Evolutionary conservation across 2,113 vertebrate genomes (phyloP).

Genomic region (Myrmecobius fasciatus): DNA sequence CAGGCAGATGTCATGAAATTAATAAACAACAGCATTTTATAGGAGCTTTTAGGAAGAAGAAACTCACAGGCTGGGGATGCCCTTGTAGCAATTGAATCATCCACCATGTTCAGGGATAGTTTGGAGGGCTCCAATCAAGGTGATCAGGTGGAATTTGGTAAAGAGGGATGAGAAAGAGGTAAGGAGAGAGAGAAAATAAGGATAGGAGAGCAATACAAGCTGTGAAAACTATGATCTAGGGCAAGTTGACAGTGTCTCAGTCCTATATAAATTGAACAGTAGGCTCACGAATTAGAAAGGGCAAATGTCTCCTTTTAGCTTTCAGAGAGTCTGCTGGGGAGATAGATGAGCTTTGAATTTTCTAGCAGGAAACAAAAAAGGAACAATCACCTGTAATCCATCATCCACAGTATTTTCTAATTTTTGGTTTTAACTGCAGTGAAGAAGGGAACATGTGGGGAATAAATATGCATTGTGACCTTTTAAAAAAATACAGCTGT

Average conservation of each 20-base stretch:
- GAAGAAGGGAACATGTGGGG: conserved; percentile 66
- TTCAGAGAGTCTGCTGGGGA: not conserved
- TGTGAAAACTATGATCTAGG: not conserved
- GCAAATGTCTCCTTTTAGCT: not conserved
- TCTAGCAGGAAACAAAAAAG: conserved; percentile 27
- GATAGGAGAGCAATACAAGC: not conserved
- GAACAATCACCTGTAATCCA: not conserved
- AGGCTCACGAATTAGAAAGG: not conserved
- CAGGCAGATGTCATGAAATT: not conserved
- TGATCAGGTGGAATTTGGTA: not conserved
- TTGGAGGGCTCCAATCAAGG: not conserved
- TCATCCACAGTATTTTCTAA: not conserved
- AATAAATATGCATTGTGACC: conserved; percentile 80
- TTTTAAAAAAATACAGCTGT: not conserved
- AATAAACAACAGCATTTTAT: not conserved
- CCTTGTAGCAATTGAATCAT: not conserved
- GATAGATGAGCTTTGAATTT: not conserved
- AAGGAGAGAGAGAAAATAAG: not conserved
- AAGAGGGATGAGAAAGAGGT: not conserved
- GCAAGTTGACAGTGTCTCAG: not conserved
- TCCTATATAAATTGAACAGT: not conserved
- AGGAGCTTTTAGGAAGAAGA: not conserved
- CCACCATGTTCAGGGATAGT: not conserved
- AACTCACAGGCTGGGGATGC: too few relatives aligned
- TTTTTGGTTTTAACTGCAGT: conserved; percentile 43